Base-by-base conservation (phyloP, 2,888 invertebrate species). In the Phytoseiulus persimilis region DNA sequence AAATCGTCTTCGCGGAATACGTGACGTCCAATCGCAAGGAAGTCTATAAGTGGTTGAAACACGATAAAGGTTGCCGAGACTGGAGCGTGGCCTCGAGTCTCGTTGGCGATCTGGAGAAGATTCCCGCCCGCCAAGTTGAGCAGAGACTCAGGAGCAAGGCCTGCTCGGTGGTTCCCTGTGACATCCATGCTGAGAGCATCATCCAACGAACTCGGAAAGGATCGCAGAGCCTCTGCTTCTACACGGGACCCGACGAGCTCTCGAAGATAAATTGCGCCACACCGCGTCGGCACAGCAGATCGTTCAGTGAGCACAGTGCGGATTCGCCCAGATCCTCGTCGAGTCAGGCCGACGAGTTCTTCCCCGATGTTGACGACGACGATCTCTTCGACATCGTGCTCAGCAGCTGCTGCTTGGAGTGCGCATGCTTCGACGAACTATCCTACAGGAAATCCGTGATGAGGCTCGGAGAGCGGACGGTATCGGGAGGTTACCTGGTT, bases 31-130 rank as follows among this genome's bases (percentile, higher is more conserved):
- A 87, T 23, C 33, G 87, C 11, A 87, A 87, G 18, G 87, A 87
- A 45, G 87, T 87, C 39, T 87, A 87, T 39, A 87, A 87, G 33
- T 87, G 87, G 87, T 32, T 87, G 33, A 87, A n/a, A n/a, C 87
- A n/a, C 32, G 33, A 87, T 0, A n/a, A 33, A n/a, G 32, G 39
- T 0, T 87, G 87, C n/a, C n/a, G 32, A 31, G 33, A 87, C 33
- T 87, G 87, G 87, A 32, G 87, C 33, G 33, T 87, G 11, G 87
- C 87, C 39, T 87, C 87, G 32, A 87, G 87, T 87, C 32, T 87
- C 45, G 32, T 87, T 0, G 87, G 39, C 33, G 83, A 33, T 28
- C 31, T 83, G 31, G 87, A 87, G 33, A n/a, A 45, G 11, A 87
- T 45, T 28, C 45, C 87, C 5, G 39, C 45, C 23, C 87, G 33